These are phyloP conservation scores for Cirrhinus molitorella DNA, from an alignment of 2,797 vertebrate genomes.

Conservation along the genomic window DNA sequence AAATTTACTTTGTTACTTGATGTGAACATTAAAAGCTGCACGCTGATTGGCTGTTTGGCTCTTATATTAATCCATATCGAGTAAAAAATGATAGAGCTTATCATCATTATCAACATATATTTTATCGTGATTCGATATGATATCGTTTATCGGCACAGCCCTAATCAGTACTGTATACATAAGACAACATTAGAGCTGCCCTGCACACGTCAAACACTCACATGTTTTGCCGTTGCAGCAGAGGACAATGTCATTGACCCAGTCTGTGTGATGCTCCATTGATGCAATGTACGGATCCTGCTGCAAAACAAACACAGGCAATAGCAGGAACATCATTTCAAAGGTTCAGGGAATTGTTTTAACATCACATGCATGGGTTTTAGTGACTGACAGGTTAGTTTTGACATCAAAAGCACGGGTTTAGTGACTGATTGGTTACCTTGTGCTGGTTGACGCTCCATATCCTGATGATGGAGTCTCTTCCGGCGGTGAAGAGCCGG, in stretches of 20 bases:
- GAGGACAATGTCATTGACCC: slow-evolving; percentile 98
- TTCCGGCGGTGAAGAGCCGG: slow-evolving; percentile 95
- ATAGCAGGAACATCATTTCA: background rate
- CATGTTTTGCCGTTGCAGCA: slow-evolving; percentile 98
- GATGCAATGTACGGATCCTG: slow-evolving; percentile 99
- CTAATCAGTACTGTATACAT: too few species aligned
- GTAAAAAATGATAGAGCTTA: too few species aligned
- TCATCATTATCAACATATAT: too few species aligned
- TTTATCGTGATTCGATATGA: too few species aligned
- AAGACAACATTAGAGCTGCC: background rate
- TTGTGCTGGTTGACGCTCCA: slow-evolving; percentile 99
- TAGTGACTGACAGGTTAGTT: slow-evolving; percentile 61
- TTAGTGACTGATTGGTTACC: slow-evolving; percentile 71
- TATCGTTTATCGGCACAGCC: too few species aligned
- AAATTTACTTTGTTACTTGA: too few species aligned
- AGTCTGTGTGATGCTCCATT: slow-evolving; percentile 99
- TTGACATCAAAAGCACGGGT: background rate
- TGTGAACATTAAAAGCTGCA: too few species aligned
- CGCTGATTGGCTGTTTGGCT: too few species aligned
- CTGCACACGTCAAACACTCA: slow-evolving; percentile 74
- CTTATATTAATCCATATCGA: too few species aligned
- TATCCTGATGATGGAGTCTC: slow-evolving; percentile 98
- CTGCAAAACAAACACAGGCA: slow-evolving; percentile 73
- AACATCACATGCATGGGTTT: background rate
- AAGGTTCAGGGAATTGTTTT: background rate